These are phyloP conservation scores for Amblyjoppa proteus DNA, from an alignment of 2,888 invertebrate species.

Conservation along the genomic window DNA sequence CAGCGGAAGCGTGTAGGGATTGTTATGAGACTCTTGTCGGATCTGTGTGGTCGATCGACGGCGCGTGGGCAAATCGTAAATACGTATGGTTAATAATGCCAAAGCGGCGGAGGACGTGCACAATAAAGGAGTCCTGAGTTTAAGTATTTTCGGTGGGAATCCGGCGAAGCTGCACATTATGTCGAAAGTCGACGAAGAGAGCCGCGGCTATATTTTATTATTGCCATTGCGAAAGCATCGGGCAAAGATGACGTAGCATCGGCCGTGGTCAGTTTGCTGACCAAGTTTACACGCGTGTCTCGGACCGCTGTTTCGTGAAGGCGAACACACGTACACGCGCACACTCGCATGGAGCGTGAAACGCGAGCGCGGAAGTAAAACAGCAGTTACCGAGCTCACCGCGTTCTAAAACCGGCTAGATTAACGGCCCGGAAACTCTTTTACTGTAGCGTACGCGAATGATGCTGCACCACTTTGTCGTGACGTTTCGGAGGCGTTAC, in stretches of 20 bases:
- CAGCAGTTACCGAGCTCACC: background rate
- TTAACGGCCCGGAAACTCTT: slow-evolving; percentile 42
- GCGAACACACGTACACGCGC: background rate
- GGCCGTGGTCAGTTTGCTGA: background rate
- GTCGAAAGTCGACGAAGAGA: background rate
- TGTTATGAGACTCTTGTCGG: slow-evolving; percentile 16
- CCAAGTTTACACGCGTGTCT: slow-evolving; percentile 10
- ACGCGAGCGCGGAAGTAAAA: slow-evolving; percentile 14
- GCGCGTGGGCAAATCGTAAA: slow-evolving; percentile 36
- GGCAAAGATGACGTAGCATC: background rate
- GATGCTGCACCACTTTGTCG: background rate
- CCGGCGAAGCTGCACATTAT: background rate
- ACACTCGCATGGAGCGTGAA: background rate
- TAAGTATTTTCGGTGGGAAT: background rate
- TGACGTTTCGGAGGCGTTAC: background rate
- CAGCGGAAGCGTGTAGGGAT: slow-evolving; percentile 4
- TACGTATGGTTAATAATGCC: slow-evolving; percentile 36
- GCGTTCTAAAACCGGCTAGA: slow-evolving; percentile 33
- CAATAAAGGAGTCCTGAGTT: slow-evolving; percentile 11
- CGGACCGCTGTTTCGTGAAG: slow-evolving; percentile 4
- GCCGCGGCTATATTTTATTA: background rate
- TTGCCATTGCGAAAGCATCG: slow-evolving; percentile 16
- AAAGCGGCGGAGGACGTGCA: slow-evolving; percentile 9
- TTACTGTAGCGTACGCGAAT: background rate
- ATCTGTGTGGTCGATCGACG: slow-evolving; percentile 22